Evolutionary conservation across 2,888 invertebrate genomes (phyloP).

Genomic region (Tridacna gigas): DNA sequence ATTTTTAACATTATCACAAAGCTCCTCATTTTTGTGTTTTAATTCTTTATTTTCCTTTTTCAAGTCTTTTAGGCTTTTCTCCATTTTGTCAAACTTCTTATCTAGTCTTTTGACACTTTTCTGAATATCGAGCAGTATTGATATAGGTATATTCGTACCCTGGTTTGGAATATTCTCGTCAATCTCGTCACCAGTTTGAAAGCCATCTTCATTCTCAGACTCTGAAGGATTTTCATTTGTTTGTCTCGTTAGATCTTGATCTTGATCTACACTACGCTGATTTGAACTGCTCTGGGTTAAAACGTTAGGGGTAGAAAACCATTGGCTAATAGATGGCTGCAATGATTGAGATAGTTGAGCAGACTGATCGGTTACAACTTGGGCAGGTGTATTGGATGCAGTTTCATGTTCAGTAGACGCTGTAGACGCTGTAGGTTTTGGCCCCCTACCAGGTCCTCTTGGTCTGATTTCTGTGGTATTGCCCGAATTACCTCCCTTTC

Average conservation of each 20-base stretch:
- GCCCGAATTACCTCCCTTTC: no score
- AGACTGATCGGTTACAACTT: not conserved
- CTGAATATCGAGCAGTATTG: no score
- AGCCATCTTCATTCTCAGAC: not conserved
- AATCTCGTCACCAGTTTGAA: no score
- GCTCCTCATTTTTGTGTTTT: no score
- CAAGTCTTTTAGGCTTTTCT: no score
- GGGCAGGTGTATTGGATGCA: not conserved
- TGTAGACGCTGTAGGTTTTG: not conserved
- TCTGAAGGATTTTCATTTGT: not conserved
- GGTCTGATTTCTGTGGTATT: not conserved
- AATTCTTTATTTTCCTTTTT: no score
- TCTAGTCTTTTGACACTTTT: no score
- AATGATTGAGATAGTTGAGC: no score
- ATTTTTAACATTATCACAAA: no score
- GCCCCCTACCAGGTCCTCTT: not conserved
- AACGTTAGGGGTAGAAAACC: not conserved
- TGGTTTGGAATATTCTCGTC: no score
- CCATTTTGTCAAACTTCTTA: no score
- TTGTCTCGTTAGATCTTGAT: not conserved
- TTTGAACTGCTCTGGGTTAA: not conserved
- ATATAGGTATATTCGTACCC: no score
- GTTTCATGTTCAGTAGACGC: not conserved
- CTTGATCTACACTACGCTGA: not conserved
- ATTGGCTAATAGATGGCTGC: not conserved